phyloP scores from a whole-genome alignment of 2,888 invertebrate genomes.

The Noctua comes region DNA sequence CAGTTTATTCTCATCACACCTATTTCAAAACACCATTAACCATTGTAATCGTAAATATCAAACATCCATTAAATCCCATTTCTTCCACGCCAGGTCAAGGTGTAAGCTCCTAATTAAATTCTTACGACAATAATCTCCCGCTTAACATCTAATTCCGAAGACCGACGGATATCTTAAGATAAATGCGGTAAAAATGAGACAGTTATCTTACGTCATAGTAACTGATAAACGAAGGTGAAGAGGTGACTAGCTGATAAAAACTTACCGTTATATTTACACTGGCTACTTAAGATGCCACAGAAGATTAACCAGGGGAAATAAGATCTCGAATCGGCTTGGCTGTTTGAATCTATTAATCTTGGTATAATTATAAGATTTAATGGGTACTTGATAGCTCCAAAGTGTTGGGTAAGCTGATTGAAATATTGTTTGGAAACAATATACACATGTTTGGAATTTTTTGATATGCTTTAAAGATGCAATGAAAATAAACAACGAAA shows the following conservation, averaged over 20 bases:
- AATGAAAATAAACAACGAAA: not conserved
- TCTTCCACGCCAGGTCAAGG: constrained; percentile 17
- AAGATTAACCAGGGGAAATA: constrained; percentile 60
- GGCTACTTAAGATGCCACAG: constrained; percentile 66
- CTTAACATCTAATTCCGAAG: constrained; percentile 45
- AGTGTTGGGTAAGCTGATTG: constrained; percentile 42
- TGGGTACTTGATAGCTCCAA: constrained; percentile 43
- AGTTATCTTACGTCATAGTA: constrained; percentile 58
- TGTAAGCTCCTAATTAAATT: constrained; percentile 40
- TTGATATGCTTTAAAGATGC: not conserved
- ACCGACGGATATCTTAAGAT: constrained; percentile 54
- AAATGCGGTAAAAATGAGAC: constrained; percentile 63
- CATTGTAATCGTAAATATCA: not conserved
- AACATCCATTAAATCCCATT: not conserved
- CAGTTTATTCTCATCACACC: not conserved
- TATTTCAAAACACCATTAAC: not conserved
- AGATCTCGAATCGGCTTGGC: constrained; percentile 58
- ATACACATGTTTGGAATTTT: not conserved
- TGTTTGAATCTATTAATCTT: constrained; percentile 65
- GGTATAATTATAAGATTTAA: constrained; percentile 60
- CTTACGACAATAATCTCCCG: constrained; percentile 33
- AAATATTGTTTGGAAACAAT: constrained; percentile 34
- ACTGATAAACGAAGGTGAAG: constrained; percentile 63
- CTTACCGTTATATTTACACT: constrained; percentile 64
- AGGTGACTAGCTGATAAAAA: constrained; percentile 68